Evolutionary conservation across 1,140 invertebrate genomes (phyloP), one percentile per base, ranked within the genome.

Genomic region (Pseudomyrmex sp.): DNA sequence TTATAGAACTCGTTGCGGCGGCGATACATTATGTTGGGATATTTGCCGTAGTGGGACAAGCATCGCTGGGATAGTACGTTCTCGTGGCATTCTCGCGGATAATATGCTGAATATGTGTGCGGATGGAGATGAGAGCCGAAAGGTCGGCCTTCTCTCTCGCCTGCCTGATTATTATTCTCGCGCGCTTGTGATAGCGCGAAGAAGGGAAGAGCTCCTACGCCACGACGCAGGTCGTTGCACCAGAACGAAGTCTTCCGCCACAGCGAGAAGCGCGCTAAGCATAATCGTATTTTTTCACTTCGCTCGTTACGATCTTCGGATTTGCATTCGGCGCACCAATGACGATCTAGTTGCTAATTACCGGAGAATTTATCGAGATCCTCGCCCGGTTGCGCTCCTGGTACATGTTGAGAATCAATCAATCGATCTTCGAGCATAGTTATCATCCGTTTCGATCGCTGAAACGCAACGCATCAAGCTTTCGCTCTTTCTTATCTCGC

Each of bases 231-330:
- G 90, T 91, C 91, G 83, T 91, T 90, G 86, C 88, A 84, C 90
- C 83, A 74, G 66, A 84, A 80, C 82, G 69, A 72, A 63, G 85
- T 82, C 80, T 88, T 56, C 76, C 65, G 68, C 80, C 70, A 86
- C 77, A 74, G 76, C 77, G 65, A 79, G 84, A 23, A 82, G 77
- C 84, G 23, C 77, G 77, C 35, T 7, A 35, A 84, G 84, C 86
- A 90, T 91, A 91, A 92, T 92, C 90, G 90, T 92, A 92, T 90
- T 91, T 91, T 89, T 18, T 66, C 23, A 48, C 65, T 69, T 58
- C n/a, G 15, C 23, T 76, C 2, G 48, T 48, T 18, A 18, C 52
- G 62, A 35, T 68, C 63, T 52, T 52, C 26, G 23, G 48, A 26
- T 62, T 61, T 35, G 18, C 66, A 48, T 61, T 58, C 56, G 23